Conservation (phyloP, 2,113 vertebrate genomes). For the Platanista minor region DNA sequence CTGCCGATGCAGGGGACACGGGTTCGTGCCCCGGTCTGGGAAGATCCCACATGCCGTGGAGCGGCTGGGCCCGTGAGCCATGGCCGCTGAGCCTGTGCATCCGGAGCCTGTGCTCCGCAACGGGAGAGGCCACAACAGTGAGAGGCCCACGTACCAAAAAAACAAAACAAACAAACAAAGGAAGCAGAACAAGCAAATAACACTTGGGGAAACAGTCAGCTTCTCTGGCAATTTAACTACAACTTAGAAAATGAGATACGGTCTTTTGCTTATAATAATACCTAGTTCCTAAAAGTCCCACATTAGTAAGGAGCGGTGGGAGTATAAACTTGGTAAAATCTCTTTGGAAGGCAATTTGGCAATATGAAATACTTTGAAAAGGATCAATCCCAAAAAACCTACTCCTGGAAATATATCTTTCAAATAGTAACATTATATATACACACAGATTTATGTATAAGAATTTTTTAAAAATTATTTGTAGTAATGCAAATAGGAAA, state of each 20-base stretch:
- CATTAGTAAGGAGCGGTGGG: background rate
- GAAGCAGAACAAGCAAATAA: background rate
- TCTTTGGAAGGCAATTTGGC: background rate
- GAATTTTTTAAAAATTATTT: background rate
- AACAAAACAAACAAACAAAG: no score
- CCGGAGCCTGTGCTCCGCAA: no score
- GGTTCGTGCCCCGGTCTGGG: no score
- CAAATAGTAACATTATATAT: background rate
- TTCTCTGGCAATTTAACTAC: background rate
- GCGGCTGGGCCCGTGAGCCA: no score
- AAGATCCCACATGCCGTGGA: no score
- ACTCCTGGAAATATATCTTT: background rate
- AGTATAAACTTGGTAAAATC: background rate
- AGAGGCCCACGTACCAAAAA: no score
- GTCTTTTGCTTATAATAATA: background rate
- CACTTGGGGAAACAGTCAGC: background rate
- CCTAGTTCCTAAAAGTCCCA: background rate
- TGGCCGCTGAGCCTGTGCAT: no score
- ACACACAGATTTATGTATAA: background rate
- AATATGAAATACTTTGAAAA: background rate
- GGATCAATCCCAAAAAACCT: background rate
- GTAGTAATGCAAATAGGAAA: background rate
- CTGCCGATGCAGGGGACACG: no score
- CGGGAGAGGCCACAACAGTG: no score
- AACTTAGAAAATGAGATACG: background rate